Evolutionary conservation across 1,140 invertebrate species (phyloP).

Genomic region (Drosophila azteca): DNA sequence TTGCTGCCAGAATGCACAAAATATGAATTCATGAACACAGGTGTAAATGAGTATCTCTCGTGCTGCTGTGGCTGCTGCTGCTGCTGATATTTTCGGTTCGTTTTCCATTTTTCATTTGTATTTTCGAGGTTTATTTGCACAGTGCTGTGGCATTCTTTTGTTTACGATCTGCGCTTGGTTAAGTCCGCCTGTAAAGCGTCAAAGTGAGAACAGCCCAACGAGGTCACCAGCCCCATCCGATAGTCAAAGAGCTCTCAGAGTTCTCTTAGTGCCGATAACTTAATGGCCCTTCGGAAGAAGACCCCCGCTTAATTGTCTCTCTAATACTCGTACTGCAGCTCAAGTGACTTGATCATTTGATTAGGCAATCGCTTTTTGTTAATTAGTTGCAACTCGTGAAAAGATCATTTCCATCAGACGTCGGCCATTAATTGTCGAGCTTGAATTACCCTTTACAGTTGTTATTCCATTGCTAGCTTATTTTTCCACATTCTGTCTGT

Average conservation of each 20-base stretch:
- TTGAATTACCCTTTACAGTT: conserved; percentile 41
- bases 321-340: conserved; percentile 28
- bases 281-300: conserved; percentile 22
- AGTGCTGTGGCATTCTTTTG: conserved; percentile 41
- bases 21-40: conserved; percentile 46
- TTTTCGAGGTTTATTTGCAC: conserved; percentile 54
- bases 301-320: conserved; percentile 33
- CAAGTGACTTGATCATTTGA: conserved; percentile 23
- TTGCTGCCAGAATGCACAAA: conserved; percentile 55
- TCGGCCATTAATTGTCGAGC: conserved; percentile 31
- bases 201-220: conserved; percentile 46
- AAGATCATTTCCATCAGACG: conserved; percentile 43
- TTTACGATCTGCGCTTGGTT: conserved; percentile 50
- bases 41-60: conserved; percentile 12
- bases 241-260: conserved; percentile 4
- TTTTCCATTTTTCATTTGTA: conserved; percentile 37
- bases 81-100: conserved; percentile 1
- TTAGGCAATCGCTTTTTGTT: conserved; percentile 37
- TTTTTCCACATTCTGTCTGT: conserved; percentile 27
- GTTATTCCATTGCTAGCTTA: conserved; percentile 29
- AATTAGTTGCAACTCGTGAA: conserved; percentile 51
- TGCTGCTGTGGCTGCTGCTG: conserved; percentile 10
- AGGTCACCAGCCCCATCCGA: conserved; percentile 33
- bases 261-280: conserved; percentile 23
- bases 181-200: conserved; percentile 27